These are phyloP conservation scores for Menura novaehollandiae DNA, from an alignment of 2,113 vertebrate species.

Conservation along the genomic window DNA sequence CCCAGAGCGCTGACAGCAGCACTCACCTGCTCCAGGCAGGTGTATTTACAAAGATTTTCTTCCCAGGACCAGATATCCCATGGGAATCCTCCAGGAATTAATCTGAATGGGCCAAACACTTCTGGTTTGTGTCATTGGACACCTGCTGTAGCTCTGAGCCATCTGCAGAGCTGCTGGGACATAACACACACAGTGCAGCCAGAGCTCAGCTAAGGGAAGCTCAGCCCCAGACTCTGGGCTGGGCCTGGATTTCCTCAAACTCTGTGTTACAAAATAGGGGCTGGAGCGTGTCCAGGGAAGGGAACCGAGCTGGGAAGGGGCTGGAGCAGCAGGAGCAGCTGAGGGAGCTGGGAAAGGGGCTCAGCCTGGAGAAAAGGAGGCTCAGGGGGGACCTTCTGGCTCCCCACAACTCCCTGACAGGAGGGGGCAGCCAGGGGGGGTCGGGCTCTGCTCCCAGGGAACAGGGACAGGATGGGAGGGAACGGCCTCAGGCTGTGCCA, in stretches of 20 bases:
- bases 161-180: background rate
- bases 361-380: background rate
- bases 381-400: background rate
- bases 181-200: fast-evolving
- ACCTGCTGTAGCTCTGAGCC: background rate
- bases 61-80: background rate
- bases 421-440: background rate
- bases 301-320: no score
- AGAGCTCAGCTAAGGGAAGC: background rate
- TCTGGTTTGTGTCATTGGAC: background rate
- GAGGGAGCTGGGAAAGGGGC: background rate
- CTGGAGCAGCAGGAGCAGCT: background rate
- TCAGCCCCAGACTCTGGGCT: background rate
- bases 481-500: background rate
- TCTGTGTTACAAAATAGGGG: fast-evolving
- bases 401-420: background rate
- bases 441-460: background rate
- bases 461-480: background rate
- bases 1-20: background rate
- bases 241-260: background rate
- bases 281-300: background rate
- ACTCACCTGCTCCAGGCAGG: background rate
- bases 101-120: background rate
- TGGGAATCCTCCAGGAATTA: background rate
- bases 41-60: background rate